Evolutionary conservation across 2,113 vertebrate species (phyloP), one percentile per base, ranked within the genome.

Genomic region (Megatriorchis doriae): DNA sequence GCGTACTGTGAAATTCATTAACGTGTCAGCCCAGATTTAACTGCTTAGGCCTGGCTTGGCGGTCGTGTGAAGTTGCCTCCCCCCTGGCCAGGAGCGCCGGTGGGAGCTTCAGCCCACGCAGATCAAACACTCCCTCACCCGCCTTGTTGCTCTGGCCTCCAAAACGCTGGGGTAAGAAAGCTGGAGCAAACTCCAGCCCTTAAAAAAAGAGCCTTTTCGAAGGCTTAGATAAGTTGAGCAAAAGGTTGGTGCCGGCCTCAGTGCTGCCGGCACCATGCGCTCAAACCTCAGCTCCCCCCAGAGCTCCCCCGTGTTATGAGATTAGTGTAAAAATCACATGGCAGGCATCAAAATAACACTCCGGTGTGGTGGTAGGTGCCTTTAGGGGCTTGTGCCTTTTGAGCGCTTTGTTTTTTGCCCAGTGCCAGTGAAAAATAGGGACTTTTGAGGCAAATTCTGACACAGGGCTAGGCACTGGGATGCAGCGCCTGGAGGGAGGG

Each of bases 1-100:
- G 97, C 95, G 1, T 73, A 75, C 97, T 97, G 97, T 97, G 97
- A 97, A 98, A 97, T 97, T 97, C 97, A 97, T 98, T 98, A 98
- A 97, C 19, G 42, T 97, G 97, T 97, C 94, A 86, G 93, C 77
- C 88, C 71, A 70, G 91, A 91, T 98, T 97, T 97, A 97, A 97
- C 96, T 93, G 95, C 94, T 80, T 20, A 48, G 80, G 97, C 81
- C 96, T 96, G 95, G 94, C 92, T 85, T 85, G 86, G 89, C 58
- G 3, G 67, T 50, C 4, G 29, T 90, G 74, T 83, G 92, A 93
- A 97, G 89, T 58, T 12, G 77, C 78, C 83, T 84, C 84, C 73
- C 85, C 38, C 10, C 34, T 1, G 2, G 72, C 83, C 18, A 1
- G 89, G 93, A 94, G 94, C 2, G 8, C 67, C 20, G 21, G 91